Percentiles rank a stretch among this genome's conserved stretches.
Evolutionary conservation across 2,113 vertebrate species (phyloP).

Genomic region (Sturnus vulgaris): DNA sequence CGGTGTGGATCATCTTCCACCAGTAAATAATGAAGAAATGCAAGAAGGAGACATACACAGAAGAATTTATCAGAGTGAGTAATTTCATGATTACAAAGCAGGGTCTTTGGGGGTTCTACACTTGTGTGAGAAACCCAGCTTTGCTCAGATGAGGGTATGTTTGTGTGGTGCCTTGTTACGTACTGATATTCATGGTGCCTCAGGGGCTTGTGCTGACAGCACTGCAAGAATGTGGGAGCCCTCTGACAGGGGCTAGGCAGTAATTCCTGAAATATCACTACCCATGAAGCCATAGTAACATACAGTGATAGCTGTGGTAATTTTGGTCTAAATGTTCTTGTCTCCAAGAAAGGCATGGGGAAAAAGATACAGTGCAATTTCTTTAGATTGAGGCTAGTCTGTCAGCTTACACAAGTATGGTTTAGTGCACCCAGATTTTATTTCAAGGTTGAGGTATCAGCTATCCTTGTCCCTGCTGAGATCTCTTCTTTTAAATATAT

Average conservation of each 20-base stretch:
- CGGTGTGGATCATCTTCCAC: background rate
- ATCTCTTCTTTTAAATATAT: background rate
- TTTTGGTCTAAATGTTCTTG: background rate
- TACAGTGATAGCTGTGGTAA: background rate
- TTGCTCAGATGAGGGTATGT: rapidly evolving
- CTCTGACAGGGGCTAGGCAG: background rate
- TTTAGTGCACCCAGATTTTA: background rate
- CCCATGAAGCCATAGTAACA: background rate
- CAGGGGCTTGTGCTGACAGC: background rate
- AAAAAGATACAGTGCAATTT: background rate
- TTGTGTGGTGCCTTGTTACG: background rate
- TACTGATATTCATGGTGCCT: background rate
- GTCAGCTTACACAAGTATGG: background rate
- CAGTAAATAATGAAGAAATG: background rate
- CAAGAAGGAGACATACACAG: background rate
- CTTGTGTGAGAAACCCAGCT: background rate
- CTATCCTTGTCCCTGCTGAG: background rate
- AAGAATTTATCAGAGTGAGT: background rate
- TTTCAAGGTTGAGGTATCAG: background rate
- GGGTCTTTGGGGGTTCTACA: background rate
- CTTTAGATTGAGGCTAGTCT: background rate
- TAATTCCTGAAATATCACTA: background rate
- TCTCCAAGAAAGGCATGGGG: background rate
- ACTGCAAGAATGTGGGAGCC: background rate
- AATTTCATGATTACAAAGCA: background rate